These are phyloP conservation scores for Carpatolechia fugitivella DNA, from an alignment of 2,888 invertebrate species.

Conservation along the genomic window DNA sequence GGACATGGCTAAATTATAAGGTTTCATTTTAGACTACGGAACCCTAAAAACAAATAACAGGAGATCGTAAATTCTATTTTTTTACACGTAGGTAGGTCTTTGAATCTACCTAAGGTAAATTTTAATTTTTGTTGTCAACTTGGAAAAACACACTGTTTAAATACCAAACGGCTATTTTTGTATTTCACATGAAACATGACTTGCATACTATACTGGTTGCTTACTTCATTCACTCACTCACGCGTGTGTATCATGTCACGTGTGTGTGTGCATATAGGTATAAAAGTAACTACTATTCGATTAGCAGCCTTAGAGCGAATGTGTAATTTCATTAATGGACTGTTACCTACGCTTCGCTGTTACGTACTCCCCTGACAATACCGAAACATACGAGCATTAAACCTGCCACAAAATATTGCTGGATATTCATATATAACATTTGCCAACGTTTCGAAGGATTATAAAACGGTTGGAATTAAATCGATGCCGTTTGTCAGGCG, in stretches of 20 bases:
- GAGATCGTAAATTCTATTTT: no score
- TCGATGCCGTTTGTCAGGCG: slow-evolving; percentile 32
- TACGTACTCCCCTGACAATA: slow-evolving; percentile 25
- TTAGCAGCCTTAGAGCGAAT: slow-evolving; percentile 21
- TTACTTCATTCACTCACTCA: slow-evolving; percentile 17
- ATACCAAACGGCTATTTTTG: no score
- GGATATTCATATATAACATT: slow-evolving; percentile 4
- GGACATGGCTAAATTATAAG: no score
- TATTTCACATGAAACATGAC: no score
- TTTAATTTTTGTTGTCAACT: no score
- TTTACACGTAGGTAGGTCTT: no score
- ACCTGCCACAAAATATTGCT: not conserved
- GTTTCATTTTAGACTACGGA: no score
- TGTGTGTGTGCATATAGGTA: not conserved
- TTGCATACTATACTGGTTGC: no score
- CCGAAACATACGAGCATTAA: slow-evolving; percentile 13
- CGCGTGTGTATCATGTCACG: not conserved
- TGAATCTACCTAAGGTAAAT: no score
- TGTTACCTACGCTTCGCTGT: slow-evolving; percentile 25
- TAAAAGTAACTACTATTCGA: not conserved
- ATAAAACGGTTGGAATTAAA: slow-evolving; percentile 28
- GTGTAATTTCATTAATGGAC: slow-evolving; percentile 34
- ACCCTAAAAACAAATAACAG: no score
- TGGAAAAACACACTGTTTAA: no score
- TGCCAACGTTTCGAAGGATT: slow-evolving; percentile 8